Base-by-base conservation (phyloP, 2,113 vertebrate genomes). In the Physeter macrocephalus region DNA sequence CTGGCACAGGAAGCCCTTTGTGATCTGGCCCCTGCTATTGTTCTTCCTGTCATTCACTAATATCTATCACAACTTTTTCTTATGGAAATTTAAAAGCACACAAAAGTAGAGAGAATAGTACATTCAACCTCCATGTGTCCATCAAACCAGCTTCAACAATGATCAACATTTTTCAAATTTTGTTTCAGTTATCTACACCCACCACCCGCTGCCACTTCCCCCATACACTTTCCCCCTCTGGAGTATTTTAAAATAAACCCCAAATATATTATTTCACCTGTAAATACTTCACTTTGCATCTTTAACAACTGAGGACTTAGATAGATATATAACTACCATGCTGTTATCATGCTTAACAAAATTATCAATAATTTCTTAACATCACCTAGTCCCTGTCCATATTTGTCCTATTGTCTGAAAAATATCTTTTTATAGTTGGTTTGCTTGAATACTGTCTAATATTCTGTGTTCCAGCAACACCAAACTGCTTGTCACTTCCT, bases 391-490 rank as follows among this genome's bases (percentile, higher is more conserved):
- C 72, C 39, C 20, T 90, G 81, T 57, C 9, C 81, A 78, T 27
- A 87, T 87, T 78, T 95, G 34, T 39, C 14, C 66, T 84, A n/a
- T 86, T 84, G 96, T 96, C 27, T 90, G 29, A 83, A 84, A 90
- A 69, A 80, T 61, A 54, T 72, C 1, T 69, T 96, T 96, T 74
- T 66, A 84, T 17, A 49, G 11, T 62, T 84, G 67, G 10, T 93
- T 95, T 93, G 34, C 71, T 94, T 84, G 49, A 94, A 20, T 84
- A 72, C 21, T 18, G 27, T 36, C 57, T 49, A 67, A 61, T 88
- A 86, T n/a, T 80, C 59, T 86, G n/a, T 92, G 83, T 88, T 67
- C 7, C 13, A 43, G 46, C 8, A 84, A 80, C 57, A 84, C 17
- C 9, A 8, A 95, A 92, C 27, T 75, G 52, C 43, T 75, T 77